Evolutionary conservation across 2,797 vertebrate species (phyloP), one percentile per base, ranked within the genome.

Genomic region (Melanotaenia trifasciata): DNA sequence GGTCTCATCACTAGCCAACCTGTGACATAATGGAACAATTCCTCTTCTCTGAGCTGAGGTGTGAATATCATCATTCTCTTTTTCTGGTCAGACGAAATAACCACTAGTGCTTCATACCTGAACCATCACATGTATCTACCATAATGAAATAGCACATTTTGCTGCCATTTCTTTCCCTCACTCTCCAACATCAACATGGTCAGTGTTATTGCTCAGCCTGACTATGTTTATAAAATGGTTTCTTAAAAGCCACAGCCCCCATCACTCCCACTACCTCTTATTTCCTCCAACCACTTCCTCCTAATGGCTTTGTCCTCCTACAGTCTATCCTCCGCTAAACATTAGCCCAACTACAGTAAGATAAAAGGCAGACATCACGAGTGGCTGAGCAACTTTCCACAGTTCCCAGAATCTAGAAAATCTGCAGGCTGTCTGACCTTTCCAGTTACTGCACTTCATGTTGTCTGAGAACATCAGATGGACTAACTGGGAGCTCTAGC

Each of bases 331-430:
- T 77, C 74, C 61, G 13, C 86, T 80, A 71, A 89, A 91, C 91
- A 93, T 89, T 89, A 92, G 77, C 79, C 84, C 84, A 89, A 90
- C 83, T 71, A 90, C 87, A 86, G 80, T 80, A 86, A 92, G 92
- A 93, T 94, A 87, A 93, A 93, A 91, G 79, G 81, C 86, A 82
- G 84, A 79, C 86, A 90, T 87, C 91, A 91, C 67, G 75, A 87
- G 86, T 82, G 85, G 70, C 86, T 82, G 76, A 83, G 84, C 84
- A 90, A 89, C 88, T 92, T 90, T 92, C 89, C 89, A 87, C 87
- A 81, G 64, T 93, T 93, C 87, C 76, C 67, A 80, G 90, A 93
- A 93, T 84, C 80, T 64, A 78, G 68, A 79, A 72, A 54, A 86
- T 89, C 79, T 79, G 80, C 76, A n/a, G 78, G 83, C 88, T 72